Percentiles rank a stretch among this genome's conserved stretches.
Evolutionary conservation across 1,140 invertebrate genomes (phyloP).

Genomic region (Lordiphosa stackelbergi): DNA sequence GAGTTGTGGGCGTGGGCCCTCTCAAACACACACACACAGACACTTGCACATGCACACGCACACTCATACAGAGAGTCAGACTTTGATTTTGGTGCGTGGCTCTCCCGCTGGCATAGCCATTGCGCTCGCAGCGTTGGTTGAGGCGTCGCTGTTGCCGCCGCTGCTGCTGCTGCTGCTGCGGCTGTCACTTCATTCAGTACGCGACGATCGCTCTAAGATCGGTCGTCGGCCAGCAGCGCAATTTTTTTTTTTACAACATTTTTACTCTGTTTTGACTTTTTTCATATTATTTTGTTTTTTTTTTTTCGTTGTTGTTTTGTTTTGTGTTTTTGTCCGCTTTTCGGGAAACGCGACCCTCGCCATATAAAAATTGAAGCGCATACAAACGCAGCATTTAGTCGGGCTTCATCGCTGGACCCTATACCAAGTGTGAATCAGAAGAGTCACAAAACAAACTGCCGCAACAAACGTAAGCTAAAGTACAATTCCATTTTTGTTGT

Average conservation of each 20-base stretch:
- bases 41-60: no score
- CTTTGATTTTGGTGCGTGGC: conserved; percentile 18
- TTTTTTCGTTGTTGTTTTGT: conserved; percentile 11
- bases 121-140: conserved; percentile 4
- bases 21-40: neutral
- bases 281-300: conserved; percentile 14
- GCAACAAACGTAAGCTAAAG: conserved; percentile 5
- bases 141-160: neutral
- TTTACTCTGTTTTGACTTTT: conserved; percentile 41
- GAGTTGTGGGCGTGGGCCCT: conserved; percentile 24
- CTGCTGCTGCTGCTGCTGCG: conserved; percentile 24
- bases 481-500: conserved; percentile 5
- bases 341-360: conserved; percentile 48
- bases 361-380: conserved; percentile 71
- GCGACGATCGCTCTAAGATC: conserved; percentile 68
- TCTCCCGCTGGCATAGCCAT: conserved; percentile 21
- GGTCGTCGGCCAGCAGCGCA: conserved; percentile 61
- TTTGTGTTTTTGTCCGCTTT: conserved; percentile 22
- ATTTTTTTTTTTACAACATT: conserved; percentile 39
- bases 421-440: conserved; percentile 2
- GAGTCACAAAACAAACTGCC: neutral
- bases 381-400: conserved; percentile 67
- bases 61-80: no score
- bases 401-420: conserved; percentile 43
- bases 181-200: conserved; percentile 62